Evolutionary conservation across 2,113 vertebrate genomes (phyloP).

Genomic region (Marmota flaviventris): DNA sequence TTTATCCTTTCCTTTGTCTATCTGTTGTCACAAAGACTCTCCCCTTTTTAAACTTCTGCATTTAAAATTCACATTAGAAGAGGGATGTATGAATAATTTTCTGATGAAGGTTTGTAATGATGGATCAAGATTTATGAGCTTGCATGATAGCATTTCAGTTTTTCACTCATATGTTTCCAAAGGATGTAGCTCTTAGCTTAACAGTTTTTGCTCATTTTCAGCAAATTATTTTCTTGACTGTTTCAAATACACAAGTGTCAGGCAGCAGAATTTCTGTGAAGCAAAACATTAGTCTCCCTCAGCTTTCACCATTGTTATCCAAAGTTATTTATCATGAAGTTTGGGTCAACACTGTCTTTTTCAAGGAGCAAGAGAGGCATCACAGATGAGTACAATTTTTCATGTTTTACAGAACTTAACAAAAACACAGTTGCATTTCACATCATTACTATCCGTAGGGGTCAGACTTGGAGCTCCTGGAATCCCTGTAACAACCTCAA

Average conservation of each 20-base stretch:
- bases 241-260: constrained; percentile 6
- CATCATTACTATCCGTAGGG: neutral
- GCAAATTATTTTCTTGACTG: constrained; percentile 28
- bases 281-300: constrained; percentile 40
- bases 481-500: constrained; percentile 19
- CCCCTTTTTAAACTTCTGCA: neutral
- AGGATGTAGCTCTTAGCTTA: neutral
- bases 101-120: neutral
- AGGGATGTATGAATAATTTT: neutral
- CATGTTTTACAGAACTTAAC: constrained; percentile 48
- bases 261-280: constrained; percentile 8
- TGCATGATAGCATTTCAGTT: constrained; percentile 40
- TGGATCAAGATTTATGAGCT: constrained; percentile 1
- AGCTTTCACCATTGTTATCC: constrained; percentile 43
- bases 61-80: constrained; percentile 33
- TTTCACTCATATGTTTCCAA: constrained; percentile 36
- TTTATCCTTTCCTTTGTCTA: neutral
- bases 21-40: neutral
- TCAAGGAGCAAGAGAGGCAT: constrained; percentile 15
- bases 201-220: constrained; percentile 63
- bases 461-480: constrained; percentile 47
- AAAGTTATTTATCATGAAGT: constrained; percentile 75
- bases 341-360: constrained; percentile 2
- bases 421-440: constrained; percentile 58
- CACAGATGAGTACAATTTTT: constrained; percentile 25